Evolutionary conservation across 2,797 vertebrate species (phyloP).

Genomic region (Spinus olivaceus): DNA sequence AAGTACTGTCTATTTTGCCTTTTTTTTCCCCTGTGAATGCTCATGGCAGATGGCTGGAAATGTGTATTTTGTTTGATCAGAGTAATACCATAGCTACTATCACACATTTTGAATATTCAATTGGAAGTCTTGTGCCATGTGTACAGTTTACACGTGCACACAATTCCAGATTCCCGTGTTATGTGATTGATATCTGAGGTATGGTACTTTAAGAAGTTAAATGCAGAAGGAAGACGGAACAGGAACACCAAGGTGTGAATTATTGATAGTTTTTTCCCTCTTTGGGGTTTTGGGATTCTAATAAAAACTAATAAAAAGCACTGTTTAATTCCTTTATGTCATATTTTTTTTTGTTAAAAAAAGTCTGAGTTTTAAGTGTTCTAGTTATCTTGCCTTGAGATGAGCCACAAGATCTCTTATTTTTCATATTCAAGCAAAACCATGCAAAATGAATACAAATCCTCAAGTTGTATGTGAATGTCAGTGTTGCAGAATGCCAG

Average conservation of each 20-base stretch:
- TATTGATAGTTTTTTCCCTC: background rate
- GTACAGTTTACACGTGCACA: background rate
- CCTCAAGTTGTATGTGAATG: background rate
- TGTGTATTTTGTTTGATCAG: slow-evolving; percentile 14
- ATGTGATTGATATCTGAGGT: background rate
- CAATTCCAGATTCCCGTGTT: background rate
- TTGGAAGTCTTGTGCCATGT: background rate
- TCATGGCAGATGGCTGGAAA: background rate
- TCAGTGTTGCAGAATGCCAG: background rate
- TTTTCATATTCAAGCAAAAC: background rate
- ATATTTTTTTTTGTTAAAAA: background rate
- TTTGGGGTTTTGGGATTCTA: background rate
- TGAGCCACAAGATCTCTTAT: background rate
- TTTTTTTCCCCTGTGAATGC: background rate
- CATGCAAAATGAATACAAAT: background rate
- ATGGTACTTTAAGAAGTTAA: background rate
- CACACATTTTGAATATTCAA: background rate
- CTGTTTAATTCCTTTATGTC: background rate
- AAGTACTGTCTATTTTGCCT: background rate
- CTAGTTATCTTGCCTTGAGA: background rate
- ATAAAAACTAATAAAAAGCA: background rate
- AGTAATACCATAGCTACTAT: background rate
- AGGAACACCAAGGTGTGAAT: background rate
- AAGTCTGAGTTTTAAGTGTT: background rate
- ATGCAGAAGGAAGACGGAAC: background rate